Evolutionary conservation across 2,797 vertebrate species (phyloP).

Genomic region (Pangasius larnaudii): DNA sequence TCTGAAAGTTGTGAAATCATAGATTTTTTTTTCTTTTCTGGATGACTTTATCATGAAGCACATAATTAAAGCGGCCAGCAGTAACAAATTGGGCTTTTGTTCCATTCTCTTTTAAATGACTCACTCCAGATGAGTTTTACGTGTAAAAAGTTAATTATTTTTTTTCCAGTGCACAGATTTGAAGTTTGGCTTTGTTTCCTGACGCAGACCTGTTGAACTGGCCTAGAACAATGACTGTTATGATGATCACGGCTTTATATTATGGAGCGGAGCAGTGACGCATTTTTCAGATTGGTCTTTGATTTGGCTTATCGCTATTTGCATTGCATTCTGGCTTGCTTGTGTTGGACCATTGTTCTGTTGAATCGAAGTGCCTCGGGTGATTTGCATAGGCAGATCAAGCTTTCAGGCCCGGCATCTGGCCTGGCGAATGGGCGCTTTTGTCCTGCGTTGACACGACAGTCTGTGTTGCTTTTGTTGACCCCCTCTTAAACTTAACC

Average conservation of each 20-base stretch:
- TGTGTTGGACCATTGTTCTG: slow-evolving; percentile 53
- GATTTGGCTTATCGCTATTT: slow-evolving; percentile 26
- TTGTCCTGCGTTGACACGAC: slow-evolving; percentile 54
- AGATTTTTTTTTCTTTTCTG: neutral
- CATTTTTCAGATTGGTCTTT: slow-evolving; percentile 28
- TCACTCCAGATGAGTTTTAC: neutral
- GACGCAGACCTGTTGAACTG: neutral
- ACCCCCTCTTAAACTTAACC: slow-evolving; percentile 11
- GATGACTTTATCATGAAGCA: neutral
- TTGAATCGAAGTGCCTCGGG: slow-evolving; percentile 20
- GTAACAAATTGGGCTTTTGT: neutral
- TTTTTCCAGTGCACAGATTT: neutral
- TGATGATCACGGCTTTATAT: neutral
- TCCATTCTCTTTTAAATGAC: neutral
- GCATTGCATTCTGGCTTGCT: slow-evolving; percentile 32
- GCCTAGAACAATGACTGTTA: slow-evolving; percentile 10
- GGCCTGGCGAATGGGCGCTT: slow-evolving; percentile 49
- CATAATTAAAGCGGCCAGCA: neutral
- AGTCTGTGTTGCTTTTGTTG: slow-evolving; percentile 54
- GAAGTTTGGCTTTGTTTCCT: neutral
- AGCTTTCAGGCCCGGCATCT: slow-evolving; percentile 51
- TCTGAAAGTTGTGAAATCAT: neutral
- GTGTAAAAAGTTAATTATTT: neutral
- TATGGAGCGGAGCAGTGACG: neutral
- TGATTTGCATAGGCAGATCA: slow-evolving; percentile 58